Conservation (phyloP, 2,888 invertebrate species). For the Parnassius apollo region DNA sequence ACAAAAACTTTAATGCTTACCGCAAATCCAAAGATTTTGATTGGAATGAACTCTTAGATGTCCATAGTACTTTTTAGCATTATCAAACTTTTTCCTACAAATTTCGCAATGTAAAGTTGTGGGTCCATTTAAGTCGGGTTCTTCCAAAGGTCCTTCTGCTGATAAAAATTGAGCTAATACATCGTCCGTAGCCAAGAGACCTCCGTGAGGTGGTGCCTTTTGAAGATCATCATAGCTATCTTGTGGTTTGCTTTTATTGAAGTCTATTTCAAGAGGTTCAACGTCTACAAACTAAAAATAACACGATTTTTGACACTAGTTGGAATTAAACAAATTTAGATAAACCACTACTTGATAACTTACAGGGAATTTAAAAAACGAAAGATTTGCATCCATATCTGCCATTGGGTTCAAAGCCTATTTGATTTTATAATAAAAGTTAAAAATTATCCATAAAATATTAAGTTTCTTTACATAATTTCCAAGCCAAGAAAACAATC, state of each 20-base stretch:
- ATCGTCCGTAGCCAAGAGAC: slow-evolving; percentile 57
- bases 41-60: slow-evolving; percentile 72
- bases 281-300: slow-evolving; percentile 61
- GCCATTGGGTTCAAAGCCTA: too few relatives aligned
- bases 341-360: background rate
- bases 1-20: slow-evolving; percentile 35
- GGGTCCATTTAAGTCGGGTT: slow-evolving; percentile 70
- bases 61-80: slow-evolving; percentile 73
- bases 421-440: too few relatives aligned
- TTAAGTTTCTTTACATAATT: too few relatives aligned
- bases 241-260: slow-evolving; percentile 42
- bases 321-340: too few relatives aligned
- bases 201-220: slow-evolving; percentile 47
- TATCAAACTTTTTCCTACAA: slow-evolving; percentile 69
- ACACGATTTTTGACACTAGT: too few relatives aligned
- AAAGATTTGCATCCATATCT: slow-evolving; percentile 44
- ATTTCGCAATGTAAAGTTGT: slow-evolving; percentile 71
- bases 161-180: slow-evolving; percentile 68
- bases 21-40: slow-evolving; percentile 71
- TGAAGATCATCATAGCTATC: slow-evolving; percentile 59
- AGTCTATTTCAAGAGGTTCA: slow-evolving; percentile 51
- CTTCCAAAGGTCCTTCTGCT: slow-evolving; percentile 66
- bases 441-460: too few relatives aligned
- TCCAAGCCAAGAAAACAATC: too few relatives aligned
- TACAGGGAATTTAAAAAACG: slow-evolving; percentile 69